Conservation (phyloP, 2,113 vertebrate genomes). For the Harpagus bidentatus region DNA sequence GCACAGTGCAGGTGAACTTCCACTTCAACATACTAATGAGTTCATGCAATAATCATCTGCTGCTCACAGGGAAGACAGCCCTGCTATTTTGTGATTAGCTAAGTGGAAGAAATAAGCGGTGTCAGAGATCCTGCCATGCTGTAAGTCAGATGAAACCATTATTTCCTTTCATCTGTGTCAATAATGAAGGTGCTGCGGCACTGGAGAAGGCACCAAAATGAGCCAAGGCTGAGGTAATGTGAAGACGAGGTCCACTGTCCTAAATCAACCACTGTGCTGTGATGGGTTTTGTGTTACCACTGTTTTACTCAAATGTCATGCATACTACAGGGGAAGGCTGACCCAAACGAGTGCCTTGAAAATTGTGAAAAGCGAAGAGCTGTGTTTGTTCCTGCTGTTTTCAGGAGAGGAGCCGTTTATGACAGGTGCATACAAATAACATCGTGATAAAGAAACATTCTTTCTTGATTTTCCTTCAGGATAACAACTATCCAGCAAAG, state of each 20-base stretch:
- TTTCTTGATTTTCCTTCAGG: background rate
- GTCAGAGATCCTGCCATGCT: background rate
- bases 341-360: accelerated
- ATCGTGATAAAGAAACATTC: accelerated
- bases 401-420: background rate
- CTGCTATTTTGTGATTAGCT: background rate
- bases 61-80: background rate
- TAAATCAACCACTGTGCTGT: background rate
- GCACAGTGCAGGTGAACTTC: background rate
- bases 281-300: background rate
- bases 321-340: background rate
- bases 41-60: background rate
- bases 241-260: too few relatives aligned
- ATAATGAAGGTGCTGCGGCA: background rate
- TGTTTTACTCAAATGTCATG: background rate
- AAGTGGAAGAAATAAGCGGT: background rate
- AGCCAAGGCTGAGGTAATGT: background rate
- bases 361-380: background rate
- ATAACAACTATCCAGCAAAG: background rate
- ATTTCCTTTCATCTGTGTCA: background rate
- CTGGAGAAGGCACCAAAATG: background rate
- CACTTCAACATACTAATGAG: background rate
- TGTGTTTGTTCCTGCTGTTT: background rate
- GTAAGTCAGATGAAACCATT: background rate
- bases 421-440: background rate